Conservation (phyloP, 2,888 invertebrate genomes). For the Onchidella celtica region DNA sequence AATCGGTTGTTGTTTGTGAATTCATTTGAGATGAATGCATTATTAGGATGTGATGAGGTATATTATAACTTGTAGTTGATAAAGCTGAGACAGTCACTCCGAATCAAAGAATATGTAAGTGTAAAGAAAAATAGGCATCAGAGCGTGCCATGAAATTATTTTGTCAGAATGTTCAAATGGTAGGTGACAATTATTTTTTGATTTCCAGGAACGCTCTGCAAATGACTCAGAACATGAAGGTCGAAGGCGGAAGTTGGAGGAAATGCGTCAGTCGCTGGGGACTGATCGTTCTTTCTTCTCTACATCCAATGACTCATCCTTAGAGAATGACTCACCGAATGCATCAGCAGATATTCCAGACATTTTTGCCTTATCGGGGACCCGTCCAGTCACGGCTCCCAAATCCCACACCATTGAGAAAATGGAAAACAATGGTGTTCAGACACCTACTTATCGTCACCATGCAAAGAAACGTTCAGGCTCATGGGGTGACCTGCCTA, state of each 20-base stretch:
- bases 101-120: too few relatives aligned
- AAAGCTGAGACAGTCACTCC: too few relatives aligned
- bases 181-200: too few relatives aligned
- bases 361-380: constrained; percentile 38
- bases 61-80: too few relatives aligned
- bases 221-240: constrained; percentile 62
- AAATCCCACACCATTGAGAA: constrained; percentile 60
- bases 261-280: constrained; percentile 64
- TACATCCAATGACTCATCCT: constrained; percentile 54
- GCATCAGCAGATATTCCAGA: constrained; percentile 52
- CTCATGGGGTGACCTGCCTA: constrained; percentile 58
- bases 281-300: constrained; percentile 57
- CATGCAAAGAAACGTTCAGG: constrained; percentile 57
- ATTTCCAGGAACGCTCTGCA: constrained; percentile 61
- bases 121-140: too few relatives aligned
- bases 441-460: constrained; percentile 40
- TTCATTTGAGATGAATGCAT: too few relatives aligned
- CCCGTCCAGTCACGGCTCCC: constrained; percentile 15
- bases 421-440: constrained; percentile 54
- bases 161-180: too few relatives aligned
- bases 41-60: too few relatives aligned
- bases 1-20: too few relatives aligned
- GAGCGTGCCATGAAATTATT: too few relatives aligned
- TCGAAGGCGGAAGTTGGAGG: constrained; percentile 66
- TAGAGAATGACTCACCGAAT: constrained; percentile 55